Conservation (phyloP, 64 coral and sea anemone genomes). For the Montipora sp. region DNA sequence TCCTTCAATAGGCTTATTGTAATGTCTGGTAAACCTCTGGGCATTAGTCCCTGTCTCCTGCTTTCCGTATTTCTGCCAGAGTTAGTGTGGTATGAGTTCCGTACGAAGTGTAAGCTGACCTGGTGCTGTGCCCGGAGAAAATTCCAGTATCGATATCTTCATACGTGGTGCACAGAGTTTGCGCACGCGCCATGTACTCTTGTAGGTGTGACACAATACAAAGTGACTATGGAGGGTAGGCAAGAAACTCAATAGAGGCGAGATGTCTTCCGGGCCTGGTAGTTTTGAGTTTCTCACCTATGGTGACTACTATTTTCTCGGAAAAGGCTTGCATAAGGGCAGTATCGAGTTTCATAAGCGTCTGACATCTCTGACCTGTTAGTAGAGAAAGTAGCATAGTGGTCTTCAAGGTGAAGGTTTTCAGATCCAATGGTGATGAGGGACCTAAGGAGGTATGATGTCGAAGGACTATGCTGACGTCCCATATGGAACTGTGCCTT, state of each 20-base stretch:
- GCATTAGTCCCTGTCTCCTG: slow-evolving; percentile 51
- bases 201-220: slow-evolving; percentile 25
- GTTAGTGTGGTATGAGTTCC: neutral
- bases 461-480: slow-evolving; percentile 28
- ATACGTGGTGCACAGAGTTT: neutral
- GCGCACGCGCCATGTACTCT: neutral
- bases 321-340: slow-evolving; percentile 7
- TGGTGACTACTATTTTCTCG: slow-evolving; percentile 21
- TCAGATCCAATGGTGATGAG: neutral
- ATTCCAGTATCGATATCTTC: slow-evolving; percentile 18
- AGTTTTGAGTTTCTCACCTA: slow-evolving; percentile 46
- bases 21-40: slow-evolving; percentile 47
- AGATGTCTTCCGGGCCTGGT: slow-evolving; percentile 46
- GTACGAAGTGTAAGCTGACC: slow-evolving; percentile 41
- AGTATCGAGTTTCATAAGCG: slow-evolving; percentile 9
- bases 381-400: slow-evolving; percentile 17
- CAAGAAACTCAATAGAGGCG: neutral
- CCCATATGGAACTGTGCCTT: slow-evolving; percentile 24
- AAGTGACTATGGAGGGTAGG: neutral
- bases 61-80: slow-evolving; percentile 36
- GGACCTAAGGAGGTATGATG: neutral
- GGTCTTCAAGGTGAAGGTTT: slow-evolving; percentile 8
- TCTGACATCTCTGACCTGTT: slow-evolving; percentile 35
- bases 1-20: slow-evolving; percentile 53
- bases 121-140: slow-evolving; percentile 38